Evolutionary conservation across 2,888 invertebrate genomes (phyloP).

Genomic region (Eupithecia vulgata): DNA sequence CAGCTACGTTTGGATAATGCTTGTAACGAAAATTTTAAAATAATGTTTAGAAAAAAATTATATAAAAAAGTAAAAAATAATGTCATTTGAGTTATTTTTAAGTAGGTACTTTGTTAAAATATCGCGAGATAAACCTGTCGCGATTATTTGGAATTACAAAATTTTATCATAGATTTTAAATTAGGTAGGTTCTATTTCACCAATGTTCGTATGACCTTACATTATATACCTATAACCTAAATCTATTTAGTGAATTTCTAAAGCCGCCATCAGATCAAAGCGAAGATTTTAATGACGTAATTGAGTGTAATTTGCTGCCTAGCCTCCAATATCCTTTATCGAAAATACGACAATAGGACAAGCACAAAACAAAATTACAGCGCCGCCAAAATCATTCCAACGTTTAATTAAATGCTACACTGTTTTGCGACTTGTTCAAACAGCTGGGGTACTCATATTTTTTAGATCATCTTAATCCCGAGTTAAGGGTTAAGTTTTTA

Average conservation of each 20-base stretch:
- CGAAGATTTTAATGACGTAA: constrained; percentile 51
- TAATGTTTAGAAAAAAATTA: background rate
- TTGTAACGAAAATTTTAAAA: too few species aligned
- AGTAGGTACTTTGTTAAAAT: background rate
- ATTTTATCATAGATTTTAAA: background rate
- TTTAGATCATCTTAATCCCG: background rate
- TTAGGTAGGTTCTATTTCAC: background rate
- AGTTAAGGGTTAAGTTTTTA: background rate
- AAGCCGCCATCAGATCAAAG: constrained; percentile 46
- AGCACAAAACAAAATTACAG: constrained; percentile 66
- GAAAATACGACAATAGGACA: constrained; percentile 61
- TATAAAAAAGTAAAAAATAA: background rate
- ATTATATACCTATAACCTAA: background rate
- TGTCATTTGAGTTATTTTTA: too few species aligned
- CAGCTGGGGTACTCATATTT: constrained; percentile 16
- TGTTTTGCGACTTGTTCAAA: constrained; percentile 19
- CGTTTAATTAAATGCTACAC: constrained; percentile 67
- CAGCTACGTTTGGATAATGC: background rate
- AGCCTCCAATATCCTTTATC: constrained; percentile 58
- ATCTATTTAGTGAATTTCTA: constrained; percentile 20
- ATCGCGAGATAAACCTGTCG: background rate
- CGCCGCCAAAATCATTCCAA: constrained; percentile 60
- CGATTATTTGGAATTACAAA: background rate
- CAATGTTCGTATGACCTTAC: too few species aligned
- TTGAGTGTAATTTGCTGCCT: constrained; percentile 55